Evolutionary conservation across 2,888 invertebrate species (phyloP), one percentile per base, ranked within the genome.

Genomic region (Philereme vetulata): DNA sequence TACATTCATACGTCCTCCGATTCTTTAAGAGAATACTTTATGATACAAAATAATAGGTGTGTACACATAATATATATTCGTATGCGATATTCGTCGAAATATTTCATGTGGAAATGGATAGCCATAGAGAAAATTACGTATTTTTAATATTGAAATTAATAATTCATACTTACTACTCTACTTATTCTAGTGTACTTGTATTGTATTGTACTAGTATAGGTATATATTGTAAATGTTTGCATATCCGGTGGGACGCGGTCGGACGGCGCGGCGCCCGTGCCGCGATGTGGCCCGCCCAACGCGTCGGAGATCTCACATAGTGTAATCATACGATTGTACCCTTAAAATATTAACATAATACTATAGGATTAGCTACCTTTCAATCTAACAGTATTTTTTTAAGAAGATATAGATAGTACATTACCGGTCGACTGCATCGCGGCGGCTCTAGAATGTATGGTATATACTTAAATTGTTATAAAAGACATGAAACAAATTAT

Each of bases 311-410:
- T 91, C 91, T 92, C 91, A 91, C 89, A 84, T 90, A 91, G 89
- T 81, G 85, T 90, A 88, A 88, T 88, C 89, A 86, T 88, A 89
- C 87, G 85, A 88, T 88, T 85, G 85, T 89, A 90, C 89, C 85
- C 88, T 90, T 86, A 83, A 81, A 82, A 86, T 84, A 84, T 84
- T 86, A 67, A 75, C 84, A 89, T 89, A 87, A 86, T 82, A 82
- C 78, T 80, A 85, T 91, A 92, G 91, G 85, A 81, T 88, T 90
- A 91, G 91, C 90, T 89, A 89, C 86, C 85, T 92, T 92, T 91
- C 92, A 90, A 91, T 91, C 91, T 92, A 92, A 92, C 91, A 91
- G 92, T 92, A 92, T 92, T 92, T 92, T 92, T 92, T 90, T 92
- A 92, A 91, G 88, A 91, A 91, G 91, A 92, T 92, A 92, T 92